Base-by-base conservation (phyloP, 2,113 vertebrate species). In the Notiomystis cincta region DNA sequence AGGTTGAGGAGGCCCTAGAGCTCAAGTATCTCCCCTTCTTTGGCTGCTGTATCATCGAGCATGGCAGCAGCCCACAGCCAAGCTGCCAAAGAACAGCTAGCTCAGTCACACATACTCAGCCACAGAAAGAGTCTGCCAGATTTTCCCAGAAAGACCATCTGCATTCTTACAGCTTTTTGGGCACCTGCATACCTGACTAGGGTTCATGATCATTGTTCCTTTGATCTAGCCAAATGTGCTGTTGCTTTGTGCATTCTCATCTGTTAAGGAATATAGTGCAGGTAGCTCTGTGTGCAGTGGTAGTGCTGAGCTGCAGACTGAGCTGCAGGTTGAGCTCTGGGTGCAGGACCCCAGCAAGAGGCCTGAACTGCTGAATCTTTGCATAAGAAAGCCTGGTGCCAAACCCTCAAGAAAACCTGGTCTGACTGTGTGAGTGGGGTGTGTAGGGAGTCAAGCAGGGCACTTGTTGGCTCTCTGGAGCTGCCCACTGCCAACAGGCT, bases 391-490 rank as follows among this genome's bases (percentile, higher is more conserved):
- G 54, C n/a, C 9, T 15, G 17, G 17, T 25, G 62, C 73, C 3
- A 3, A 75, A 61, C n/a, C 15, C n/a, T 45, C 35, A 40, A 35
- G 54, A n/a, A 61, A 75, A 45, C 9, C 70, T 40, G 25, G 24
- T 35, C n/a, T 66, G 77, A 33, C 31, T 30, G 18, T 60, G n/a
- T 35, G 61, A 76, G 21, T 54, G 62, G n/a, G 12, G 4, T 35
- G 30, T 40, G 62, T 31, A 40, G 33, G 22, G 45, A 51, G 51
- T 48, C 51, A 69, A 27, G 40, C 40, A 75, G 54, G 47, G 21
- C 17, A 60, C 38, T 24, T 40, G 30, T 0, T 6, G 16, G 38
- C n/a, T 67, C 0, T 0, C 30, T 82, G 78, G 25, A 61, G 47
- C 17, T 31, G 78, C 42, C 20, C 24, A 15, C 30, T 67, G 47